Evolutionary conservation across 2,113 vertebrate genomes (phyloP).

Genomic region (Myiagra hebetior): DNA sequence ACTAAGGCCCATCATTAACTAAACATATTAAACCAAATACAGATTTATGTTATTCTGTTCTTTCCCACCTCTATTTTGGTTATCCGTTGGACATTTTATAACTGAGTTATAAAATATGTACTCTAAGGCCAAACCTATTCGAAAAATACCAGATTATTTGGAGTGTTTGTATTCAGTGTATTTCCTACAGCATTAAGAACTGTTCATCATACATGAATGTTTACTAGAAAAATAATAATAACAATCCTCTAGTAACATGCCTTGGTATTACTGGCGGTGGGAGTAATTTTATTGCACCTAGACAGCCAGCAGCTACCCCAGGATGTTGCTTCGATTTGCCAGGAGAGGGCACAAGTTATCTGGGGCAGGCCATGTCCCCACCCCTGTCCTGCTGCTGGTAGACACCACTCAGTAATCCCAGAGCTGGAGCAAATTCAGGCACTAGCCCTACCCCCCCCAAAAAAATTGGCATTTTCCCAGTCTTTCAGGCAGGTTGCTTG

Average conservation of each 20-base stretch:
- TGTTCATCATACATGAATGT: background rate
- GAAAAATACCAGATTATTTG: background rate
- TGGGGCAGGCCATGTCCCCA: fast-evolving
- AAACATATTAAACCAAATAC: background rate
- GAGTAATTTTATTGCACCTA: background rate
- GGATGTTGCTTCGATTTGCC: background rate
- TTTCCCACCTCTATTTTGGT: background rate
- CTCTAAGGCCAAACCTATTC: background rate
- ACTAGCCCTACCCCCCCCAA: background rate
- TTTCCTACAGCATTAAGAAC: background rate
- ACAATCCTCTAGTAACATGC: background rate
- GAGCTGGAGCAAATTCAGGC: background rate
- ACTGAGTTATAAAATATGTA: too few relatives aligned
- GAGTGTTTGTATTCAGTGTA: background rate
- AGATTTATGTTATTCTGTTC: background rate
- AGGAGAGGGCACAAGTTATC: background rate
- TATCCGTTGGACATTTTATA: background rate
- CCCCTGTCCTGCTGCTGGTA: background rate
- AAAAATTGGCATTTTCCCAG: fast-evolving
- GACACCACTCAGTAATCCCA: background rate
- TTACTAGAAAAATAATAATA: background rate
- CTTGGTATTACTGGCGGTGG: background rate
- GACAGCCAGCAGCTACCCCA: background rate
- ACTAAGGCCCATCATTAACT: background rate
- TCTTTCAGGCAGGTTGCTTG: background rate